These are phyloP conservation scores for Pogonophryne albipinna DNA, from an alignment of 2,797 vertebrate genomes.

Conservation along the genomic window DNA sequence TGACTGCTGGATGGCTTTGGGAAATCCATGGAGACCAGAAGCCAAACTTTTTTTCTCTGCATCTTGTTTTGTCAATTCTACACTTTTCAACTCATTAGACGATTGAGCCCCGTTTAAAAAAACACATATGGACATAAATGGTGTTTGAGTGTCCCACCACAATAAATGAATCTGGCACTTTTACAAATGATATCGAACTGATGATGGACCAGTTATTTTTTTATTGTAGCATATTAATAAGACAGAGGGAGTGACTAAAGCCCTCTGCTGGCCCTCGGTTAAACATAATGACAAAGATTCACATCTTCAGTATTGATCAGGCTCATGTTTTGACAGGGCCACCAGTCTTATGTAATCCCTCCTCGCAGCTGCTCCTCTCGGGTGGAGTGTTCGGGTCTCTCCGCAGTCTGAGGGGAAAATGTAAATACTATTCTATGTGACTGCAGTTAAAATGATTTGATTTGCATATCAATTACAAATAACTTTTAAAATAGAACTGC, in stretches of 20 bases:
- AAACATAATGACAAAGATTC: conserved; percentile 72
- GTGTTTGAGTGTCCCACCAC: neutral
- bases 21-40: neutral
- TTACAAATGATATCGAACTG: conserved; percentile 43
- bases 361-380: conserved; percentile 15
- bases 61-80: neutral
- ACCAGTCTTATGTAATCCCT: conserved; percentile 66
- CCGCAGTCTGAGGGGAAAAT: conserved; percentile 2
- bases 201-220: conserved; percentile 41
- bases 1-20: neutral
- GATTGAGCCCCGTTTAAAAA: neutral
- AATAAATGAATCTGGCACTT: conserved; percentile 6
- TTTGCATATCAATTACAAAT: conserved; percentile 33
- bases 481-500: conserved; percentile 15
- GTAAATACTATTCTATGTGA: conserved; percentile 12
- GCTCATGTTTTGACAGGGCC: conserved; percentile 59
- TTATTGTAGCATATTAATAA: conserved; percentile 64
- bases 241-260: conserved; percentile 51
- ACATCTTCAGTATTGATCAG: conserved; percentile 73
- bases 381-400: conserved; percentile 44
- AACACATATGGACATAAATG: neutral
- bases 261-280: conserved; percentile 57
- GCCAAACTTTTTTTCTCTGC: neutral
- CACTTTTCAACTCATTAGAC: too few relatives aligned
- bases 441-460: conserved; percentile 27